phyloP scores from a whole-genome alignment of 2,797 vertebrate species.

The Apogon hyalosoma region DNA sequence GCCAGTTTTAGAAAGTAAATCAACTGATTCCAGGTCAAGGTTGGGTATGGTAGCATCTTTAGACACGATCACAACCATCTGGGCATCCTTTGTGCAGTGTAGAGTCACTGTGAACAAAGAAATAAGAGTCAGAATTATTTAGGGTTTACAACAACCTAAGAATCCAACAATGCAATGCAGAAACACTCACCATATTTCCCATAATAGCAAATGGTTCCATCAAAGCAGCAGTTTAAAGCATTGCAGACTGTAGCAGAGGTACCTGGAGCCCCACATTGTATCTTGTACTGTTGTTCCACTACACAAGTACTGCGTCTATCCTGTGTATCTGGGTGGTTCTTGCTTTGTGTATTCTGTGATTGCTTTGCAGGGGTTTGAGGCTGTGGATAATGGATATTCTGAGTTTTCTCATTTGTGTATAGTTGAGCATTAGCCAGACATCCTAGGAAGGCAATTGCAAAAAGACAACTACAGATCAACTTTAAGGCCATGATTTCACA shows the following conservation, averaged over 20 bases:
- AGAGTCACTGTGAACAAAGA: constrained; percentile 71
- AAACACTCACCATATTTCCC: constrained; percentile 70
- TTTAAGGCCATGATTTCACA: constrained; percentile 58
- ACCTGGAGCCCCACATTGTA: constrained; percentile 62
- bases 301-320: constrained; percentile 47
- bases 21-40: constrained; percentile 57
- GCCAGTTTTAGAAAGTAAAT: constrained; percentile 48
- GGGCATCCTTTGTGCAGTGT: constrained; percentile 80
- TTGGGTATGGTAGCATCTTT: constrained; percentile 75
- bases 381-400: background rate
- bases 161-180: background rate
- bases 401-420: background rate
- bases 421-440: constrained; percentile 51
- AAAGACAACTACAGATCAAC: constrained; percentile 39
- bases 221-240: constrained; percentile 74
- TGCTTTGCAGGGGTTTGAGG: background rate
- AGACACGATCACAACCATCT: constrained; percentile 77
- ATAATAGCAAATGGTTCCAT: constrained; percentile 74
- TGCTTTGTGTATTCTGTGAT: background rate
- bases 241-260: constrained; percentile 46
- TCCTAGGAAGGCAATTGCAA: constrained; percentile 52
- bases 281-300: constrained; percentile 38
- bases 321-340: too few relatives aligned
- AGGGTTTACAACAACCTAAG: background rate
- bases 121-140: constrained; percentile 1